Base-by-base conservation (phyloP, 2,113 vertebrate genomes). In the Chlorodrepanis virens region DNA sequence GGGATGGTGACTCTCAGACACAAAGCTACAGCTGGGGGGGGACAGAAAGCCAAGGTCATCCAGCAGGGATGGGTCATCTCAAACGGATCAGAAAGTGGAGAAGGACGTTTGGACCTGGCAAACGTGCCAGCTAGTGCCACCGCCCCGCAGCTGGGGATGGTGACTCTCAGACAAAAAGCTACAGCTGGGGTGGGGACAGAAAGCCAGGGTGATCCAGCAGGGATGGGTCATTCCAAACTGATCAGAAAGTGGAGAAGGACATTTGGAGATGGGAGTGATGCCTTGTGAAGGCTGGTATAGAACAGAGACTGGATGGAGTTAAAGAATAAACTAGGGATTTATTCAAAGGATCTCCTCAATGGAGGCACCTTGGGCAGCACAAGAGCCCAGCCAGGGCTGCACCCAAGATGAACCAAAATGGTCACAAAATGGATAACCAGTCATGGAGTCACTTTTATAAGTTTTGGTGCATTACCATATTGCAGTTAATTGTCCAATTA, bases 141-240 rank as follows among this genome's bases (percentile, higher is more conserved):
- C 0, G 0, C 24, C 64, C 19, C 0, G n/a, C 15, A 16, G 18
- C 11, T 9, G 7, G 5, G 57, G 18, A 70, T 0, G 1, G 12
- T 2, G 24, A 35, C 2, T 2, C 59, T 33, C 16, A 12, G 61
- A 13, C 5, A 33, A 42, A 35, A 39, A 56, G 37, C 31, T 12
- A 24, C 15, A n/a, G 33, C 24, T 35, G 60, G 31, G 37, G 54
- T 3, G 17, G 19, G 50, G 31, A 56, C 14, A 18, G 27, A 54
- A 64, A 35, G 39, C 6, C 27, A 6, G 17, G 16, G 31, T 12
- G 12, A 25, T 20, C 15, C 69, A 67, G 68, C n/a, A 52, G 29
- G 59, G 69, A 45, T 3, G 18, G 56, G 14, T 5, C 28, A 67
- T 2, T 67, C 80, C n/a, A 16, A 44, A 20, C 0, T 1, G 14